phyloP scores from a whole-genome alignment of 2,113 vertebrate genomes.

The Podilymbus podiceps region DNA sequence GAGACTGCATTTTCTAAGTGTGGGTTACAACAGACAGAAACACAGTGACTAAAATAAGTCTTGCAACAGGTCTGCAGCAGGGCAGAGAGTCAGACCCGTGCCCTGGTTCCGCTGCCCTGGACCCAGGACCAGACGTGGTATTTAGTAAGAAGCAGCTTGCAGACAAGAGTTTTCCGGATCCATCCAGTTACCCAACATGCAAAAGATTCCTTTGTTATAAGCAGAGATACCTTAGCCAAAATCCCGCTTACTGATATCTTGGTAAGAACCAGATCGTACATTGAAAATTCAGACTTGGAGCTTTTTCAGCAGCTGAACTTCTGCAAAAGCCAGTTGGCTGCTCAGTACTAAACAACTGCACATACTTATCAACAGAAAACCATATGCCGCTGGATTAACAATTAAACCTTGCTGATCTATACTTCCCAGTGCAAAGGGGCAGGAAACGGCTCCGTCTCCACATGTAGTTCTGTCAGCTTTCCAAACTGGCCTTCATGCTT shows the following conservation, averaged over 20 bases:
- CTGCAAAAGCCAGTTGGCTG: not conserved
- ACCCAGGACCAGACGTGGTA: not conserved
- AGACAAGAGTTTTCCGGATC: not conserved
- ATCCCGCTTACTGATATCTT: not conserved
- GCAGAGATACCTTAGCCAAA: not conserved
- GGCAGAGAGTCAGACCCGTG: not conserved
- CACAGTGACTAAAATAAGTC: not conserved
- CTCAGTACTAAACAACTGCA: not conserved
- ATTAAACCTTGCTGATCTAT: not conserved
- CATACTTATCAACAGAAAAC: not conserved
- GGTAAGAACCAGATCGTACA: not conserved
- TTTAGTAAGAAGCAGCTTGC: not conserved
- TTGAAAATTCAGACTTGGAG: not conserved
- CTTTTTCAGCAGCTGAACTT: not conserved
- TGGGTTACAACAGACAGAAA: not conserved
- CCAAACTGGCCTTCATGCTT: not conserved
- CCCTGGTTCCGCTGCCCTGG: not conserved
- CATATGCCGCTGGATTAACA: not conserved
- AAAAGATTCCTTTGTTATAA: not conserved
- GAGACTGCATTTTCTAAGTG: fast-evolving
- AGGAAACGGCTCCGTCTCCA: not conserved
- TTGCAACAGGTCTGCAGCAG: not conserved
- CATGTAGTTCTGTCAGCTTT: not conserved
- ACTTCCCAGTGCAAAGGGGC: not conserved
- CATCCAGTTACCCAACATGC: not conserved